These are phyloP conservation scores for Pachydiplax longipennis DNA, from an alignment of 2,888 invertebrate genomes.

Conservation along the genomic window DNA sequence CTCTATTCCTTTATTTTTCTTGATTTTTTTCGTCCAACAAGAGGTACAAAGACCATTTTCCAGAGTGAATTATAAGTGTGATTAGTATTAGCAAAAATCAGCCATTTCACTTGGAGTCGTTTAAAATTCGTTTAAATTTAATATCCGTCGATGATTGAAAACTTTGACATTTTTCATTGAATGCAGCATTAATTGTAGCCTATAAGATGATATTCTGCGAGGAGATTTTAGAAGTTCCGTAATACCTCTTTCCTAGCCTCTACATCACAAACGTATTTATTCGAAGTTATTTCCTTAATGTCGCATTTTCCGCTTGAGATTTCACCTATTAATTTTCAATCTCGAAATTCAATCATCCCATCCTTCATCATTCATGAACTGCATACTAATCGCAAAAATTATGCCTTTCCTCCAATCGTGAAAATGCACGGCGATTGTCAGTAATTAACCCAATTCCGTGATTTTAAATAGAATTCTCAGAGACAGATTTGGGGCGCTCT, in stretches of 20 bases:
- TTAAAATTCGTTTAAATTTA: no score
- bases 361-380: not conserved
- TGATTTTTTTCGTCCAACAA: no score
- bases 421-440: not conserved
- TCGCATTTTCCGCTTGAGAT: not conserved
- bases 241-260: not conserved
- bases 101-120: no score
- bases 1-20: no score
- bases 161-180: no score
- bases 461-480: not conserved
- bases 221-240: not conserved
- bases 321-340: not conserved
- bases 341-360: not conserved
- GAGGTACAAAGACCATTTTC: no score
- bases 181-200: no score
- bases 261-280: not conserved
- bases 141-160: no score
- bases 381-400: not conserved
- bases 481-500: not conserved
- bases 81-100: no score
- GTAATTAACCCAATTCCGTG: not conserved
- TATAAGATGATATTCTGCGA: not conserved
- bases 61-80: no score
- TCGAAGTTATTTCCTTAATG: not conserved
- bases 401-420: not conserved